Conservation (phyloP, 1,140 invertebrate species). For the Drosophila mayri region DNA sequence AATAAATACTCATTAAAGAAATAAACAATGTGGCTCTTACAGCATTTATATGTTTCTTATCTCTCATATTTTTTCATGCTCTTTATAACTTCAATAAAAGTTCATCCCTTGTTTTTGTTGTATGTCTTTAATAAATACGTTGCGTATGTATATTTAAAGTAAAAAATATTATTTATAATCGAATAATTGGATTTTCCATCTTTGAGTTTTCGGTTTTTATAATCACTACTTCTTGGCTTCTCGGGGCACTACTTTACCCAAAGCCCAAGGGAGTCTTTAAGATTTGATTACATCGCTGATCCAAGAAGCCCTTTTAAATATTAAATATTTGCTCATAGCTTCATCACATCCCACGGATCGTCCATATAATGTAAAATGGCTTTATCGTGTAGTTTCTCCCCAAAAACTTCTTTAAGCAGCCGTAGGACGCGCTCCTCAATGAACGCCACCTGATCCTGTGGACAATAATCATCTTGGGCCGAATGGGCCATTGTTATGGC, state of each 20-base stretch:
- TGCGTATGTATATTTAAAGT: constrained; percentile 73
- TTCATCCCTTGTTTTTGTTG: neutral
- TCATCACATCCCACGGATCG: constrained; percentile 83
- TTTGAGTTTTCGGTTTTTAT: constrained; percentile 26
- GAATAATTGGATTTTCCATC: constrained; percentile 42
- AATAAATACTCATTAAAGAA: constrained; percentile 13
- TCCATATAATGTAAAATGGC: constrained; percentile 82
- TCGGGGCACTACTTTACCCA: neutral
- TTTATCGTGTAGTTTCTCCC: constrained; percentile 72
- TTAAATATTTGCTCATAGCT: constrained; percentile 61
- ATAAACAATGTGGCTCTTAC: no score
- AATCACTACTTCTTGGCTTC: constrained; percentile 23
- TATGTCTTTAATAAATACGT: constrained; percentile 71
- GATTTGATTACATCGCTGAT: constrained; percentile 1
- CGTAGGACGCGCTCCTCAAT: constrained; percentile 89
- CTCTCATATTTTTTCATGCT: neutral
- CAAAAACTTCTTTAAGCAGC: constrained; percentile 80
- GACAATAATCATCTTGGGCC: constrained; percentile 95
- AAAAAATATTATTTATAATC: constrained; percentile 57
- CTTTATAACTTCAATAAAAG: neutral
- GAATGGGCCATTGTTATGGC: constrained; percentile 93
- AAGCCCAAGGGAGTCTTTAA: neutral
- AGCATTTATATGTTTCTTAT: neutral
- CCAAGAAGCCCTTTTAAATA: neutral
- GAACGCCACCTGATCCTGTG: constrained; percentile 89